A percentile compares a stretch with the other conserved stretches of the same genome.
phyloP scores from a whole-genome alignment of 2,113 vertebrate species.

The Laterallus jamaicensis region DNA sequence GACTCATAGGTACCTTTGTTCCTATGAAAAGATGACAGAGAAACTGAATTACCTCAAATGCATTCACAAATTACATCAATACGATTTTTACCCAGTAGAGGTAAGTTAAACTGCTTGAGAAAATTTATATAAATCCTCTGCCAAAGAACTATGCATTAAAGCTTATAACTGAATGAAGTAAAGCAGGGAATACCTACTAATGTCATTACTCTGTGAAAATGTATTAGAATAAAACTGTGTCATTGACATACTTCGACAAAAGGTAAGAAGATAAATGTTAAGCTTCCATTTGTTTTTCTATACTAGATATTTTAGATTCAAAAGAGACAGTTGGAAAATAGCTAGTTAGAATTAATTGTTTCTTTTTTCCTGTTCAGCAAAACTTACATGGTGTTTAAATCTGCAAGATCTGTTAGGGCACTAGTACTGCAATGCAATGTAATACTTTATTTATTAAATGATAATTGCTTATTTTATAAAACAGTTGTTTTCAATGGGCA shows the following conservation, averaged over 20 bases:
- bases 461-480: background rate
- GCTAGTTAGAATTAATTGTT: background rate
- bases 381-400: background rate
- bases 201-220: background rate
- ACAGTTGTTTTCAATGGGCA: background rate
- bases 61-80: background rate
- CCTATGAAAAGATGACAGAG: background rate
- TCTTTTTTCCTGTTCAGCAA: background rate
- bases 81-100: background rate
- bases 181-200: background rate
- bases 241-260: background rate
- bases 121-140: background rate
- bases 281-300: background rate
- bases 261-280: background rate
- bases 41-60: background rate
- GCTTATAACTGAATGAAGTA: background rate
- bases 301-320: background rate
- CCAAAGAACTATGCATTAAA: background rate
- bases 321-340: background rate
- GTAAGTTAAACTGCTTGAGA: background rate
- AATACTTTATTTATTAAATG: background rate
- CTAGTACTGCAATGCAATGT: background rate
- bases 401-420: background rate
- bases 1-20: slow-evolving; percentile 22
- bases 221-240: background rate